Evolutionary conservation across 2,888 invertebrate species (phyloP).

Genomic region (Drosophila paucipuncta): DNA sequence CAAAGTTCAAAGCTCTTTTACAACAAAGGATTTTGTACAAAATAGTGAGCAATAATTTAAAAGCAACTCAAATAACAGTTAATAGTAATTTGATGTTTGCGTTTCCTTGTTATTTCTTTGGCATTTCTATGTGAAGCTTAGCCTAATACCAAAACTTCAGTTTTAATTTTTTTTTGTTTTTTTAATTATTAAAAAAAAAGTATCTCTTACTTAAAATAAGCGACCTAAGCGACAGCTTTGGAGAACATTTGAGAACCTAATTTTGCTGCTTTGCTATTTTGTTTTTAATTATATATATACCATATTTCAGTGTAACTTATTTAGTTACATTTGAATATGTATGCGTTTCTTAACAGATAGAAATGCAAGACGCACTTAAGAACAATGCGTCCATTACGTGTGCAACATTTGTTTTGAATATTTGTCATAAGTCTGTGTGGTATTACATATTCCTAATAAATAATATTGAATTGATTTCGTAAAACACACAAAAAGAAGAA

Average conservation of each 20-base stretch:
- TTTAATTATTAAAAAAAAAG: conserved; percentile 9
- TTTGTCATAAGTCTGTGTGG: conserved; percentile 45
- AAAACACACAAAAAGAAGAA: conserved; percentile 39
- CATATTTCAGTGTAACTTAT: conserved; percentile 26
- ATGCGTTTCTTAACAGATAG: conserved; percentile 46
- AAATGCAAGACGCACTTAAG: conserved; percentile 40
- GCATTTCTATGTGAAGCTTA: conserved; percentile 11
- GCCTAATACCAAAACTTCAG: conserved; percentile 15
- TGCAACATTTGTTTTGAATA: conserved; percentile 44
- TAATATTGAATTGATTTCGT: conserved; percentile 37
- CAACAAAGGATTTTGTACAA: conserved; percentile 13
- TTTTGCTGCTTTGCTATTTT: conserved; percentile 6
- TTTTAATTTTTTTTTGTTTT: conserved; percentile 7
- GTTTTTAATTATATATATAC: conserved; percentile 10
- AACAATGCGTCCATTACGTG: conserved; percentile 28
- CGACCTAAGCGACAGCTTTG: background rate
- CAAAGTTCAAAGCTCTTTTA: conserved; percentile 30
- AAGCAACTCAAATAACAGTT: conserved; percentile 9
- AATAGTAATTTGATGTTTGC: background rate
- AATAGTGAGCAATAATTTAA: conserved; percentile 2
- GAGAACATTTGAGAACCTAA: conserved; percentile 11
- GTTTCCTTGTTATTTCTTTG: conserved; percentile 13
- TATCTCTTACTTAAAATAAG: conserved; percentile 6
- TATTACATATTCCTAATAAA: conserved; percentile 37
- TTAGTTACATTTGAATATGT: conserved; percentile 35